A percentile compares a stretch with the other conserved stretches of the same genome.
These are phyloP conservation scores for Atherix ibis DNA, from an alignment of 2,888 invertebrate species.

Conservation along the genomic window DNA sequence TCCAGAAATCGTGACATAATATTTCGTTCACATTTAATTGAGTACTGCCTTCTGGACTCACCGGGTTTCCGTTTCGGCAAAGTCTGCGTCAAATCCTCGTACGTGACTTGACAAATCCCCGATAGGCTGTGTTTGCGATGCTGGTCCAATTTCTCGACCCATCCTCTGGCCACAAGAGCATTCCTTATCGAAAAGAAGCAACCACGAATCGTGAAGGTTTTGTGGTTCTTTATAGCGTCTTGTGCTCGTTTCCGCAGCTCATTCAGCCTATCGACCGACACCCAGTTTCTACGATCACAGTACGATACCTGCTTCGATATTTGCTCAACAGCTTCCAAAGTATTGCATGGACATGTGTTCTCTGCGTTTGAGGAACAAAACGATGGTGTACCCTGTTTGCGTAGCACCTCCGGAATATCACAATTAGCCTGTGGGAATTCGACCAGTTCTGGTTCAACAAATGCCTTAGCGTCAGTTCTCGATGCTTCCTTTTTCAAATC, in stretches of 20 bases:
- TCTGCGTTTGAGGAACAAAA: constrained; percentile 10
- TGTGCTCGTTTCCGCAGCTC: constrained; percentile 49
- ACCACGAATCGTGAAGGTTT: constrained; percentile 54
- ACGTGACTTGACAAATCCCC: constrained; percentile 22
- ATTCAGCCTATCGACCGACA: constrained; percentile 47
- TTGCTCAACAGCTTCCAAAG: constrained; percentile 10
- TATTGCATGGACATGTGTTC: constrained; percentile 11
- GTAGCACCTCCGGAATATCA: constrained; percentile 11
- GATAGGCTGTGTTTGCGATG: constrained; percentile 22
- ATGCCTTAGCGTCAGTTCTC: too few species aligned
- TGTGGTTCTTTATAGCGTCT: constrained; percentile 45
- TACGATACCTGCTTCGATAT: constrained; percentile 12
- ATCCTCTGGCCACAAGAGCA: constrained; percentile 52
- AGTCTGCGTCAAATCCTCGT: constrained; percentile 26
- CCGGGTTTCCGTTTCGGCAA: constrained; percentile 28
- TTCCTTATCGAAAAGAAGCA: constrained; percentile 55
- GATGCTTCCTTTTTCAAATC: too few species aligned
- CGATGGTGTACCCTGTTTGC: constrained; percentile 10
- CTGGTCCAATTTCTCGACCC: constrained; percentile 37
- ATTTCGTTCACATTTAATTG: constrained; percentile 49
- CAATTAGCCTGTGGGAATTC: too few species aligned
- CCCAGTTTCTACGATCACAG: constrained; percentile 33
- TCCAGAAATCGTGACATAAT: constrained; percentile 62
- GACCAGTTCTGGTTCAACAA: too few species aligned
- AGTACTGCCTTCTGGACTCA: constrained; percentile 36